A percentile compares a stretch with the other conserved stretches of the same genome.
phyloP scores from a whole-genome alignment of 2,113 vertebrate genomes.

The Emydura subglobosa region DNA sequence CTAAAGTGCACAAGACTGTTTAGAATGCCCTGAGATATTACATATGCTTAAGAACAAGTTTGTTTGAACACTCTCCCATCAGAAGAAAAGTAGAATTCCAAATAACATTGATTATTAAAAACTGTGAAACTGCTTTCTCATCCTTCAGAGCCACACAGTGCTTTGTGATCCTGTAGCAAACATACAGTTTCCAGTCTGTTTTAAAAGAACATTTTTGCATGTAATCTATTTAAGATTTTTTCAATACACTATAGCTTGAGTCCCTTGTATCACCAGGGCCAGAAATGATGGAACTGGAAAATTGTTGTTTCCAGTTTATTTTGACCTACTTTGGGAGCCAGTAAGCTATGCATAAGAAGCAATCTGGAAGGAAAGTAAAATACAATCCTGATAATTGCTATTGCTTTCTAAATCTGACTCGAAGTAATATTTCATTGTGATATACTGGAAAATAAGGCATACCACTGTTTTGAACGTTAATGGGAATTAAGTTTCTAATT shows the following conservation, averaged over 20 bases:
- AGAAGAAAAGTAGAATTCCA: neutral
- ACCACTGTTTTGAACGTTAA: neutral
- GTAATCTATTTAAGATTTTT: neutral
- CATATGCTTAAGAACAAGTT: neutral
- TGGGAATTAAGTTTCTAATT: neutral
- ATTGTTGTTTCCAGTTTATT: neutral
- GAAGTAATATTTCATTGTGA: neutral
- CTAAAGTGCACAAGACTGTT: neutral
- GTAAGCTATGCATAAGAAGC: neutral
- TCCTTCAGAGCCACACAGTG: neutral
- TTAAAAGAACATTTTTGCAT: neutral
- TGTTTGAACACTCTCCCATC: neutral
- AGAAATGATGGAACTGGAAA: neutral
- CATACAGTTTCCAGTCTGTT: neutral
- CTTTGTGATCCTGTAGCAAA: neutral
- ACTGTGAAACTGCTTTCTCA: neutral
- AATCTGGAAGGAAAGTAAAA: neutral
- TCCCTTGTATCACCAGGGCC: neutral
- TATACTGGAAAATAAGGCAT: neutral
- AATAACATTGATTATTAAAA: neutral
- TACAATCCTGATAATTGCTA: neutral
- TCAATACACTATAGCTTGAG: neutral
- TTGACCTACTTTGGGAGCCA: neutral
- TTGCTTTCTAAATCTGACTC: neutral
- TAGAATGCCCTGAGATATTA: neutral